These are phyloP conservation scores for Octomys mimax DNA, from an alignment of 2,797 vertebrate species.

Conservation along the genomic window DNA sequence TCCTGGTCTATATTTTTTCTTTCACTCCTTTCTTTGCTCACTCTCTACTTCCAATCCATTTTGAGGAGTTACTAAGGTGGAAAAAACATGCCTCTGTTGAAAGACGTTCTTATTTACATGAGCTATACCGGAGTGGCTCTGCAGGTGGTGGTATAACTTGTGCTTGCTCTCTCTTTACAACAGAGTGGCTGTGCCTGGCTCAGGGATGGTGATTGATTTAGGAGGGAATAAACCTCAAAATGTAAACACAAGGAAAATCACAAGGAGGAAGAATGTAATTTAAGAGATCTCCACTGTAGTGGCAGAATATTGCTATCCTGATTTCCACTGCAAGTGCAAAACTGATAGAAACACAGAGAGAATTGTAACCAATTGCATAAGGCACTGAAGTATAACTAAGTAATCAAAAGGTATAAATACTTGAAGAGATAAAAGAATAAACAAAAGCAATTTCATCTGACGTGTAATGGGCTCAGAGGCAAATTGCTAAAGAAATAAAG, in stretches of 20 bases:
- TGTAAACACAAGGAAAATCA: neutral
- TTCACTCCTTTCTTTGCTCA: neutral
- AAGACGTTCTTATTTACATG: neutral
- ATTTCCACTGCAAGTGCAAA: neutral
- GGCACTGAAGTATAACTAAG: neutral
- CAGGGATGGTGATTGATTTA: neutral
- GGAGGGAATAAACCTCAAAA: neutral
- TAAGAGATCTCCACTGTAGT: neutral
- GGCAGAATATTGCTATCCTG: neutral
- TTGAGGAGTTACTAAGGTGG: neutral
- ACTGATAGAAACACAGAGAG: neutral
- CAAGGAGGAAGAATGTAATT: neutral
- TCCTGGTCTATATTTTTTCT: neutral
- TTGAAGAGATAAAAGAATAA: neutral
- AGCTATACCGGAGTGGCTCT: neutral
- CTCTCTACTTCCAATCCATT: neutral
- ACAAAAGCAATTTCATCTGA: neutral
- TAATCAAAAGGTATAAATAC: neutral
- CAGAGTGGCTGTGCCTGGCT: neutral
- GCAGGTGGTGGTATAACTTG: neutral
- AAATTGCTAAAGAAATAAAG: neutral
- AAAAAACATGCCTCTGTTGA: neutral
- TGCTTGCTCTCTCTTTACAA: neutral
- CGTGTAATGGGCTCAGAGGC: neutral
- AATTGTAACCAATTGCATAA: neutral